Base-by-base conservation (phyloP, 2,888 invertebrate species). In the Oegoconia quadripuncta region DNA sequence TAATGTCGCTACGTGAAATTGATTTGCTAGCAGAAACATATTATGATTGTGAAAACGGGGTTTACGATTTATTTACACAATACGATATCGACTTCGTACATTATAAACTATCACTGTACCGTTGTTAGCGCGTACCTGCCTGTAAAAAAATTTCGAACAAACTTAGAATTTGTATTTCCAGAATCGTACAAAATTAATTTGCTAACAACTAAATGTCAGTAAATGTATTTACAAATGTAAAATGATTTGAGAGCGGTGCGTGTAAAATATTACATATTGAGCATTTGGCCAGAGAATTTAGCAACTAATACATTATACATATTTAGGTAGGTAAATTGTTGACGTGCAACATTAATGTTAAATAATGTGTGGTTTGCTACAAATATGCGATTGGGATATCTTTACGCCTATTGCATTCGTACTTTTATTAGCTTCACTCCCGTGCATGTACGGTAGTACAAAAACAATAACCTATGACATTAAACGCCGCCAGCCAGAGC, bases 41-140 rank as follows among this genome's bases (percentile, higher is more conserved):
- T 86, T 86, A 86, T 82, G 86, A 86, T 87, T 87, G 83, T 82
- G 87, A 82, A 87, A 87, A 87, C 69, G 78, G 79, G 87, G 86
- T 87, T 87, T 87, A 87, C 86, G 86, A 82, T 84, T 84, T 87
- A 86, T 86, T 87, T 84, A 81, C 83, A 81, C 80, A 78, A 70
- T 67, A 74, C 79, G 64, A 75, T 82, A 83, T 73, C 75, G 70
- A 72, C 67, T 79, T 69, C 51, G 62, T 74, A 77, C 74, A 74
- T 68, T 76, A 74, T 72, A 70, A 74, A 77, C 75, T 81, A 70
- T 82, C 83, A 78, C 60, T 74, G 58, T 61, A 58, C 59, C 46
- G 57, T 56, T 65, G 59, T 64, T 61, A 57, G 56, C 54, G 49
- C 56, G 46, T 49, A 47, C 44, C 43, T 44, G 55, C 44, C n/a